phyloP scores from a whole-genome alignment of 2,888 invertebrate genomes.

The Chalcosyrphus nemorum region DNA sequence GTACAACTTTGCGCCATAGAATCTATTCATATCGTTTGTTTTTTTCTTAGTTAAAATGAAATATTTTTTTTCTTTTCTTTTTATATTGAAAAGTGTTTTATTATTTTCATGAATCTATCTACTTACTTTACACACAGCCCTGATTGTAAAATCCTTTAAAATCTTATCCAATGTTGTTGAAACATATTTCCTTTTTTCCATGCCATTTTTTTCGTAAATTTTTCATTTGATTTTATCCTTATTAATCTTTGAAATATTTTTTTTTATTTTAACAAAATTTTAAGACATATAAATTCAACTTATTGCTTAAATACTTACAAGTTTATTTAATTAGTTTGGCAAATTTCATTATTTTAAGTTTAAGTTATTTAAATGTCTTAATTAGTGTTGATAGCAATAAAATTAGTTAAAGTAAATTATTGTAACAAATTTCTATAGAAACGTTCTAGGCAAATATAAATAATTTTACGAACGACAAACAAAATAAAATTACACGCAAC shows the following conservation, averaged over 20 bases:
- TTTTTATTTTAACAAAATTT: neutral
- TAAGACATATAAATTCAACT: neutral
- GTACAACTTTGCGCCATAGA: slow-evolving; percentile 38
- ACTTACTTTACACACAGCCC: slow-evolving; percentile 70
- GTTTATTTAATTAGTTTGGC: slow-evolving; percentile 20
- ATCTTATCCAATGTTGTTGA: slow-evolving; percentile 30
- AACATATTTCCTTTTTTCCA: slow-evolving; percentile 7
- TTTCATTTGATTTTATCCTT: neutral
- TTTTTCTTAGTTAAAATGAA: slow-evolving; percentile 19
- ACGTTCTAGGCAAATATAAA: no score
- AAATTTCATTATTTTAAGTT: neutral
- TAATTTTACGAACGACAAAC: no score
- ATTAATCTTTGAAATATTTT: neutral
- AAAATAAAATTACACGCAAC: no score
- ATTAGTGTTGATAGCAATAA: neutral
- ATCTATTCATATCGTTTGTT: slow-evolving; percentile 6
- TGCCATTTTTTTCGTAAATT: neutral
- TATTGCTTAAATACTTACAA: neutral
- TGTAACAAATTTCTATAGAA: no score
- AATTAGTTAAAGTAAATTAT: no score
- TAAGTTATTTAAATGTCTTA: neutral
- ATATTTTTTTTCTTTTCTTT: neutral
- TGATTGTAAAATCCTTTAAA: slow-evolving; percentile 62
- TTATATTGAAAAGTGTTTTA: neutral
- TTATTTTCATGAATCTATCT: slow-evolving; percentile 47